These are phyloP conservation scores for Colinus virginianus DNA, from an alignment of 2,113 vertebrate genomes.

Conservation along the genomic window DNA sequence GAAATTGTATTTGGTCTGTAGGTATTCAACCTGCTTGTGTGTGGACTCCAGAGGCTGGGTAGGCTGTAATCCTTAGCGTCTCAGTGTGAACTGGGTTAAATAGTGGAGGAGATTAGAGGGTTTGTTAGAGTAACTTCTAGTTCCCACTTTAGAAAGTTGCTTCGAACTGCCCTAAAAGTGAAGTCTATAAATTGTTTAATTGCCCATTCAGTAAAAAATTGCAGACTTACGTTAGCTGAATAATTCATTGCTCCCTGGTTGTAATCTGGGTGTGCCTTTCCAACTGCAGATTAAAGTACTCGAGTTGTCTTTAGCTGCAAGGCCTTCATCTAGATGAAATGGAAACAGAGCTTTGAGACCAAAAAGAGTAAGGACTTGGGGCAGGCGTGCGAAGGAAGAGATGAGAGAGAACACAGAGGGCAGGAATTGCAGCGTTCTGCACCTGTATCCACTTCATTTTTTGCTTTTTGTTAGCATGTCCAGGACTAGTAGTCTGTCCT, in stretches of 20 bases:
- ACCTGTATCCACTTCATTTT: not conserved
- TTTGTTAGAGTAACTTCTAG: not conserved
- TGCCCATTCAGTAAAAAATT: not conserved
- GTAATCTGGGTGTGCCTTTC: conserved; percentile 6
- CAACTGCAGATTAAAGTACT: not conserved
- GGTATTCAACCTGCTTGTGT: rapidly evolving
- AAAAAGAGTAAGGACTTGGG: not conserved
- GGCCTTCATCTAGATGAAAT: not conserved
- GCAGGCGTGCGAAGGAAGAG: not conserved
- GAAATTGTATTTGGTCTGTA: not conserved
- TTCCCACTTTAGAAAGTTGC: not conserved
- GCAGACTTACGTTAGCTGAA: conserved; percentile 39
- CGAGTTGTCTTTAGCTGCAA: not conserved
- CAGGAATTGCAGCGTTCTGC: not conserved
- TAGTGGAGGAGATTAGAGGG: not conserved
- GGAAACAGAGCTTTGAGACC: not conserved
- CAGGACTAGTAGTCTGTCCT: not conserved
- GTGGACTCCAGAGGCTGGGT: not conserved
- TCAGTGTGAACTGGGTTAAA: not conserved
- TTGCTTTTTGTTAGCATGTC: not conserved
- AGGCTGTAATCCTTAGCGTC: not conserved
- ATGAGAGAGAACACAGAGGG: not conserved
- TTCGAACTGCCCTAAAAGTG: conserved; percentile 9
- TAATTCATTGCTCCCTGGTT: conserved; percentile 24
- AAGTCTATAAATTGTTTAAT: conserved; percentile 13